Percentiles rank a stretch among this genome's conserved stretches.
Conservation (phyloP, 2,113 vertebrate species). For the Brachypteracias leptosomus region DNA sequence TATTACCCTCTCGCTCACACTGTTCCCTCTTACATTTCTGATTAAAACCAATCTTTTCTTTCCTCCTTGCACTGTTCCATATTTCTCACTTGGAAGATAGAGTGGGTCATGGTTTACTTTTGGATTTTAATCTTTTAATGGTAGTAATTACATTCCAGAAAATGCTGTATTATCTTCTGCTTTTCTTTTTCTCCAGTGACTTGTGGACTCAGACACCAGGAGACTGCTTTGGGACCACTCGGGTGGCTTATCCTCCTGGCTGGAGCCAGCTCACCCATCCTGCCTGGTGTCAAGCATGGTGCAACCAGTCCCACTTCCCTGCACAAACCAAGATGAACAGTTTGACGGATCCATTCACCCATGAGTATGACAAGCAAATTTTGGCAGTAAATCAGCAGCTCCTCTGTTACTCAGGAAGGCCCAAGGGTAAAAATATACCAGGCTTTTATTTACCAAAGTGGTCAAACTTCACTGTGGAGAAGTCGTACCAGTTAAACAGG, state of each 20-base stretch:
- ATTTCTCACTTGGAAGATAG: background rate
- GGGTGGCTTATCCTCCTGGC: background rate
- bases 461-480: background rate
- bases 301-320: background rate
- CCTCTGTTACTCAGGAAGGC: background rate
- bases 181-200: background rate
- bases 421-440: background rate
- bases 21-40: background rate
- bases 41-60: background rate
- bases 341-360: background rate
- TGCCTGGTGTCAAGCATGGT: background rate
- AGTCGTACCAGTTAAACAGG: background rate
- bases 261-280: background rate
- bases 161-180: background rate
- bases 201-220: background rate
- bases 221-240: background rate
- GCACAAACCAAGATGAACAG: background rate
- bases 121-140: background rate
- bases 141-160: background rate
- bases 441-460: background rate
- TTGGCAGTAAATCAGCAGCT: background rate
- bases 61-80: background rate
- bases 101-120: background rate
- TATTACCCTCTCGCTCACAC: background rate
- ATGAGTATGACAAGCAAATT: background rate